A percentile compares a stretch with the other conserved stretches of the same genome.
These are phyloP conservation scores for Coryphaenoides rupestris DNA, from an alignment of 2,113 vertebrate genomes.

Conservation along the genomic window DNA sequence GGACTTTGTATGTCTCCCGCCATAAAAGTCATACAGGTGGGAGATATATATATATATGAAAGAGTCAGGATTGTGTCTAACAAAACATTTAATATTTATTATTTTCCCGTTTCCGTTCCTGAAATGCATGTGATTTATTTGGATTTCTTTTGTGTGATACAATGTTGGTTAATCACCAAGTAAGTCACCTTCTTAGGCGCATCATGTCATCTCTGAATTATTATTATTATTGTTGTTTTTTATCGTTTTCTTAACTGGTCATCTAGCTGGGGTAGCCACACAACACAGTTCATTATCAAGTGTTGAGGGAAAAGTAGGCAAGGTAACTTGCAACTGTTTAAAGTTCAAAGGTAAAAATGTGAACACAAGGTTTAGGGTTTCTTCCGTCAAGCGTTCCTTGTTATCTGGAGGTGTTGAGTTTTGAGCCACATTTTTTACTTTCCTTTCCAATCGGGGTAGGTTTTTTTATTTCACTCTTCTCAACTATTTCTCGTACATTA, in stretches of 20 bases:
- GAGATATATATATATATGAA: conserved; percentile 20
- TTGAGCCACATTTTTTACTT: too few species aligned
- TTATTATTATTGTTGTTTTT: background rate
- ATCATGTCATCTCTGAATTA: background rate
- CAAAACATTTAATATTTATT: conserved; percentile 41
- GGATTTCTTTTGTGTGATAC: conserved; percentile 3
- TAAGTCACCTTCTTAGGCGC: background rate
- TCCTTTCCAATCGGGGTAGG: too few species aligned
- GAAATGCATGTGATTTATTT: conserved; percentile 20
- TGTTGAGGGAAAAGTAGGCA: too few species aligned
- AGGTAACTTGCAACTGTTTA: too few species aligned
- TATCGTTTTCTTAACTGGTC: background rate
- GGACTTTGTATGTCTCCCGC: background rate
- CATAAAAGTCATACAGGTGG: conserved; percentile 1
- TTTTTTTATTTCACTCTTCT: too few species aligned
- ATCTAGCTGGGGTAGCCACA: too few species aligned
- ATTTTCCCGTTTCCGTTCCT: conserved; percentile 16
- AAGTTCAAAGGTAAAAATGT: too few species aligned
- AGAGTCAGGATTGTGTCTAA: conserved; percentile 32
- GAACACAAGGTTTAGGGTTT: too few species aligned
- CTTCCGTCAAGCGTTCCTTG: too few species aligned
- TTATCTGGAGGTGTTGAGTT: too few species aligned
- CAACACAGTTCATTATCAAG: too few species aligned
- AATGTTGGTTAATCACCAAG: conserved; percentile 13
- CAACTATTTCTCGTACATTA: too few species aligned